Conservation (phyloP, 2,888 invertebrate genomes). For the Dicroscelio sp. region DNA sequence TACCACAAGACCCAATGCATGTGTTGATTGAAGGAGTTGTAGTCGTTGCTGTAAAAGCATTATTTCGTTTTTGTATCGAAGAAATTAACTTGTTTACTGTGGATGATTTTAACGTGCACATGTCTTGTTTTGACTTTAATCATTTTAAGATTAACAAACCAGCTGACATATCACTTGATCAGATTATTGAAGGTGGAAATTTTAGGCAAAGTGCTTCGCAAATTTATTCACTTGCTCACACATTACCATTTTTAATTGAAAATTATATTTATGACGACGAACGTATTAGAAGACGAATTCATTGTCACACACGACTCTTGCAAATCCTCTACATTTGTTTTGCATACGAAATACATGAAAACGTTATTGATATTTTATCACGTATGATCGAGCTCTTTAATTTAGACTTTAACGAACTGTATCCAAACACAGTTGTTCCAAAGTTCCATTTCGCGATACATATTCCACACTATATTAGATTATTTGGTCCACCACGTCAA, state of each 20-base stretch:
- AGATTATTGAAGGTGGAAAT: neutral
- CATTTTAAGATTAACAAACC: constrained; percentile 7
- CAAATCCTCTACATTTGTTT: neutral
- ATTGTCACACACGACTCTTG: neutral
- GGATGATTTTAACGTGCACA: neutral
- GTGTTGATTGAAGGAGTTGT: constrained; percentile 3
- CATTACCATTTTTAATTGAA: neutral
- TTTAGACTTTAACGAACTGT: neutral
- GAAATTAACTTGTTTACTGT: neutral
- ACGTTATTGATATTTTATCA: neutral
- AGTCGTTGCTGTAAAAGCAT: neutral
- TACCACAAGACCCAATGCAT: neutral
- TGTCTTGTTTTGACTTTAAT: constrained; percentile 7
- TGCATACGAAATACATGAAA: neutral
- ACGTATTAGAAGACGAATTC: neutral
- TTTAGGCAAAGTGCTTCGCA: neutral
- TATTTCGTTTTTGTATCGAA: neutral
- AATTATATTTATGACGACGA: neutral
- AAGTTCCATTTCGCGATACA: constrained; percentile 4
- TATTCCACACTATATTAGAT: neutral
- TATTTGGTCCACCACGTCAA: constrained; percentile 9
- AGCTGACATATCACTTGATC: neutral
- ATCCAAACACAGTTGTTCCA: neutral
- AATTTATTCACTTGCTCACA: neutral
- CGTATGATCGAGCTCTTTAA: neutral